Base-by-base conservation (phyloP, 2,888 invertebrate genomes). In the Drosophila longiperda region DNA sequence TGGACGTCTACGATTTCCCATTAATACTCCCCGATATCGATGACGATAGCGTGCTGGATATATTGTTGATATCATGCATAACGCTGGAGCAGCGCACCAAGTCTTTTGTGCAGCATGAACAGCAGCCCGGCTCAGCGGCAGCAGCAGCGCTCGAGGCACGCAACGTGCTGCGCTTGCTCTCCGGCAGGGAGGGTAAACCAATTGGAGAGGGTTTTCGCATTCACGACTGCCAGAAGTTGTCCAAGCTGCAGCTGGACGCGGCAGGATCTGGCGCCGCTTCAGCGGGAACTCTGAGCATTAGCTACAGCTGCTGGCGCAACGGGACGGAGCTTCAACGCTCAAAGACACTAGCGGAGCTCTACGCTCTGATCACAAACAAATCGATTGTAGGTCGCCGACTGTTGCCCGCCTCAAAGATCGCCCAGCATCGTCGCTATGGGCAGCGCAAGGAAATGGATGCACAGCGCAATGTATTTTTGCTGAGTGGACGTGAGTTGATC, bases 21-120 rank as follows among this genome's bases (percentile, higher is more conserved):
- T 93, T 96, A 0, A 93, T 96, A 42, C 92, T 97, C 66, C 95
- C 96, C 50, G 97, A 97, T 89, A 93, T 97, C 75, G 95, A 97
- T 92, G 94, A 94, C 5, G 97, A 97, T 91, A 95, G 94, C 34
- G 94, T 96, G 0, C 94, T 94, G 89, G 97, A 97, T 82, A 93
- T 97, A 36, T 91, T 96, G 26, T 94, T 95, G 29, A 94, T 94
- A 7, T 95, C 94, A 2, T 94, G 94, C 50, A 36, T 93, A 93
- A 78, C 85, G 0, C 77, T 90, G 20, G 90, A 91, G 38, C 83
- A 90, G 59, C 88, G 89, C 55, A 89, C 90, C 61, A 91, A 90
- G 65, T 82, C 81, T 40, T 78, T 83, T n/a, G 75, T 85, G 15
- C 80, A 85, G 40, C 63, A 70, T 40, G 70, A 79, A 57, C 77